Conservation (phyloP, 2,888 invertebrate species). For the Troides aeacus region DNA sequence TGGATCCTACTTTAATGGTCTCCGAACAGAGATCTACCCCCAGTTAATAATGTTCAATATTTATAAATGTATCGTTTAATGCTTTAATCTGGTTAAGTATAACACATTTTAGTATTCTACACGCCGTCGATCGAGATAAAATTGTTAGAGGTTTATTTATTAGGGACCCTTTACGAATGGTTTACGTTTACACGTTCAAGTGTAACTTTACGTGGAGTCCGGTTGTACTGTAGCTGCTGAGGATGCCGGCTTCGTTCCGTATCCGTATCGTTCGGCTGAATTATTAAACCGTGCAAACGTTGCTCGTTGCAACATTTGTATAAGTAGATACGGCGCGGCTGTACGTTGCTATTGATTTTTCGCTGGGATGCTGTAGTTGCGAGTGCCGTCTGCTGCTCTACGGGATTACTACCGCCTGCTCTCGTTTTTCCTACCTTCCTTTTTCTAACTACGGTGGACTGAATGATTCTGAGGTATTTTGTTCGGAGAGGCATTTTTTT, state of each 20-base stretch:
- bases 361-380: conserved; percentile 8
- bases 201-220: background rate
- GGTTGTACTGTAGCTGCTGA: background rate
- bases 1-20: too few species aligned
- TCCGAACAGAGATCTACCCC: too few species aligned
- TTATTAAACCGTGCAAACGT: conserved; percentile 3
- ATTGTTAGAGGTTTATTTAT: background rate
- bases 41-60: background rate
- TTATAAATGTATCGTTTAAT: background rate
- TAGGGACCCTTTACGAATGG: background rate
- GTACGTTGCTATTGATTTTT: conserved; percentile 25
- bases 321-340: background rate
- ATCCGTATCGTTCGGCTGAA: background rate
- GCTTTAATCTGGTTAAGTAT: too few species aligned
- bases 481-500: background rate
- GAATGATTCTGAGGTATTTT: background rate
- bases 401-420: conserved; percentile 6
- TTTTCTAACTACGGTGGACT: background rate
- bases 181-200: background rate
- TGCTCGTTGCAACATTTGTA: conserved; percentile 1
- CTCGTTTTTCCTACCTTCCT: background rate
- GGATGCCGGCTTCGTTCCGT: background rate
- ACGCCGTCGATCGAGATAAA: background rate
- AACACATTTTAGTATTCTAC: background rate
- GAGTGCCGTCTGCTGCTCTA: conserved; percentile 5